Evolutionary conservation across 1,140 invertebrate species (phyloP).

Genomic region (Brachionus rotundiformis): DNA sequence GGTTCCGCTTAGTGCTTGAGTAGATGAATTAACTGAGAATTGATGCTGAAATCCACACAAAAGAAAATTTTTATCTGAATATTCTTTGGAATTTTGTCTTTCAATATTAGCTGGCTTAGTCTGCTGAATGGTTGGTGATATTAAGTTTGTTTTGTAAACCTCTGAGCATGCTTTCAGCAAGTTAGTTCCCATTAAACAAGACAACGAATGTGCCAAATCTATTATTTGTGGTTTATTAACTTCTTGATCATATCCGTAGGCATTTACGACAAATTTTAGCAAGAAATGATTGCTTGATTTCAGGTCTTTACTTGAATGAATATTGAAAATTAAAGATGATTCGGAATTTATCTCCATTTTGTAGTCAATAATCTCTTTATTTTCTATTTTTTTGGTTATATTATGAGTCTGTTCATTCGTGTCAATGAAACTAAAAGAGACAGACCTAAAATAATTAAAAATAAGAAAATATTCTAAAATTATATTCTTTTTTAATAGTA

Average conservation of each 20-base stretch:
- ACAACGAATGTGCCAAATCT: background rate
- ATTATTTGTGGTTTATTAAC: background rate
- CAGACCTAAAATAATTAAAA: background rate
- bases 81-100: conserved; percentile 13
- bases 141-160: background rate
- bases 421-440: conserved; percentile 1
- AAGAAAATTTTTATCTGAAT: background rate
- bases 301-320: conserved; percentile 18
- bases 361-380: background rate
- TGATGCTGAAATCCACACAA: conserved; percentile 42
- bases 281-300: conserved; percentile 2
- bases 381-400: background rate
- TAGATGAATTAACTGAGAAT: conserved; percentile 11
- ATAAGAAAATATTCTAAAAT: background rate
- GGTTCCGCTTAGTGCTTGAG: background rate
- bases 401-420: background rate
- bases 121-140: background rate
- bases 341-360: conserved; percentile 22
- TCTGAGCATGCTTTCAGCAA: background rate
- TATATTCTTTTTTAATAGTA: background rate
- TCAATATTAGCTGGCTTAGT: background rate
- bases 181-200: background rate
- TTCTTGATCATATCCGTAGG: conserved; percentile 3
- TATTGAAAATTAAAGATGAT: conserved; percentile 1
- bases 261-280: conserved; percentile 37